phyloP scores from a whole-genome alignment of 2,797 vertebrate species.

The Telmatherina bonti region DNA sequence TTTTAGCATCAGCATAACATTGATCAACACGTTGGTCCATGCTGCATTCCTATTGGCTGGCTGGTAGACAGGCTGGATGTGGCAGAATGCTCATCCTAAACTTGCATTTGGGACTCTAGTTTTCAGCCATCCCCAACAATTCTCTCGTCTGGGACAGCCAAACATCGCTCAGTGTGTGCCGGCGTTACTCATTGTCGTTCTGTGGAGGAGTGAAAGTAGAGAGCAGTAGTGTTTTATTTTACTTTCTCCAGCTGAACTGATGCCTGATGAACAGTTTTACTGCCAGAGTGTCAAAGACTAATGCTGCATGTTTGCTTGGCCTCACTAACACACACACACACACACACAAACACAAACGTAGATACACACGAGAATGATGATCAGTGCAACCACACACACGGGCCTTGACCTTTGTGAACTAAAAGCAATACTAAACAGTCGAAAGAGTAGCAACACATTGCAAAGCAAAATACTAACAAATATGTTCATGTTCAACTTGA shows the following conservation, averaged over 20 bases:
- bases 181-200: constrained; percentile 44
- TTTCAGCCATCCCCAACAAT: neutral
- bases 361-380: constrained; percentile 14
- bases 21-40: too few relatives aligned
- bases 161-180: neutral
- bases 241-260: constrained; percentile 21
- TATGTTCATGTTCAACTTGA: constrained; percentile 52
- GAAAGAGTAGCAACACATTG: constrained; percentile 45
- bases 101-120: neutral
- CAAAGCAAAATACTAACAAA: constrained; percentile 39
- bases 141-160: neutral
- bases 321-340: too few relatives aligned
- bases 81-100: too few relatives aligned
- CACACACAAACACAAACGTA: constrained; percentile 43
- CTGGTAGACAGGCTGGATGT: too few relatives aligned
- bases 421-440: constrained; percentile 76
- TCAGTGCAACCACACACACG: constrained; percentile 12
- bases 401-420: constrained; percentile 53
- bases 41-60: too few relatives aligned
- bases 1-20: too few relatives aligned
- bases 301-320: constrained; percentile 78
- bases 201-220: constrained; percentile 27
- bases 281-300: constrained; percentile 52
- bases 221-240: neutral
- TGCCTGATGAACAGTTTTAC: constrained; percentile 43